Percentiles rank a stretch among this genome's conserved stretches.
Evolutionary conservation across 2,888 invertebrate species (phyloP).

Genomic region (Diaprepes abbreviatus): DNA sequence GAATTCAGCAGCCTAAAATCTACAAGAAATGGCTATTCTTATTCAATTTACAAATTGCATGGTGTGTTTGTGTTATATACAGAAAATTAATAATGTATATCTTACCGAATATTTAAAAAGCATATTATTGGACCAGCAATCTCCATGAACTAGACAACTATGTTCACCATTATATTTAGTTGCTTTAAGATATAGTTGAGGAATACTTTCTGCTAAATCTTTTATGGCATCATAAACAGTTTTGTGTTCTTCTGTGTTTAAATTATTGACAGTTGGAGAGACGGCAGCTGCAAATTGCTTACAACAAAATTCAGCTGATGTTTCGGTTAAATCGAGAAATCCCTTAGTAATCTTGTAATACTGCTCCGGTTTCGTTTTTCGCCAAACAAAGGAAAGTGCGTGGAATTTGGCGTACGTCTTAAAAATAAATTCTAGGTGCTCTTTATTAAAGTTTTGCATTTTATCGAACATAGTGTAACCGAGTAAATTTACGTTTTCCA

Average conservation of each 20-base stretch:
- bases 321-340: background rate
- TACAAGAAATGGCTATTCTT: too few species aligned
- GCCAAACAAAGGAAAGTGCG: constrained; percentile 34
- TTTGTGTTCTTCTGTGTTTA: constrained; percentile 5
- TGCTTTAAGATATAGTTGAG: background rate
- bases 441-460: constrained; percentile 21
- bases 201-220: constrained; percentile 2
- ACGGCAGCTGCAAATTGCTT: background rate
- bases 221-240: constrained; percentile 3
- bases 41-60: too few species aligned
- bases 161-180: constrained; percentile 12
- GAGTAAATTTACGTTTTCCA: constrained; percentile 22
- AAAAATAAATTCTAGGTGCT: constrained; percentile 37
- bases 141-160: constrained; percentile 19
- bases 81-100: too few species aligned
- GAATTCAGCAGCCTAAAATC: too few species aligned
- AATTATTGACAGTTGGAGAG: background rate
- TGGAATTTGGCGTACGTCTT: constrained; percentile 38
- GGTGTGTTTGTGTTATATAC: too few species aligned
- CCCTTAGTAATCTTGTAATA: background rate
- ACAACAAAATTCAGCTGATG: background rate
- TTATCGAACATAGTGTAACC: constrained; percentile 39
- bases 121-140: constrained; percentile 35
- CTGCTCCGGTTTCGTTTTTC: background rate
- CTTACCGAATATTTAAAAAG: constrained; percentile 50